Conservation (phyloP, 2,797 vertebrate species). For the Limosa lapponica region DNA sequence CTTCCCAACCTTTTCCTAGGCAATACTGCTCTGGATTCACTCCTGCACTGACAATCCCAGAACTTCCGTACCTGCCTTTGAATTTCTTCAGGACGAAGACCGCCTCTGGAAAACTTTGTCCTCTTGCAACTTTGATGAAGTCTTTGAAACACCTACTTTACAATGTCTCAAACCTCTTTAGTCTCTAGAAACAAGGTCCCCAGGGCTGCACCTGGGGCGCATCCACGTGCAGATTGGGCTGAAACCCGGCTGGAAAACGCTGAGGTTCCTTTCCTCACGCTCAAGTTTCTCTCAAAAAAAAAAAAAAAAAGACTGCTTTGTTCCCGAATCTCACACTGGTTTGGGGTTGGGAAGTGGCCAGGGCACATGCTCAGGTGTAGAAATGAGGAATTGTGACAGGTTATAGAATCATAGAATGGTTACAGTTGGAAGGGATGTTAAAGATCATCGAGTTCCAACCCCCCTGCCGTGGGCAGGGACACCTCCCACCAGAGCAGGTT, state of each 20-base stretch:
- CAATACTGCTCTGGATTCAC: background rate
- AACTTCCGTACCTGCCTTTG: background rate
- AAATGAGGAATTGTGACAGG: background rate
- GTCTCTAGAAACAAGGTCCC: background rate
- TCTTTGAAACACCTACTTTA: background rate
- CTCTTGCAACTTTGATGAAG: background rate
- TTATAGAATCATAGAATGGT: too few species aligned
- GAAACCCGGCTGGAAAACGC: background rate
- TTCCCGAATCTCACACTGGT: accelerated
- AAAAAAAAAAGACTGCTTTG: background rate
- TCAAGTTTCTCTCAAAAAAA: background rate
- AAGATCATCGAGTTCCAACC: too few species aligned
- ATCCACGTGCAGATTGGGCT: accelerated
- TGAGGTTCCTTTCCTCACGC: background rate
- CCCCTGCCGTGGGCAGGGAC: too few species aligned
- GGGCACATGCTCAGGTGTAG: background rate
- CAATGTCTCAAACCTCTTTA: background rate
- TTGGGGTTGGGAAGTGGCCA: background rate
- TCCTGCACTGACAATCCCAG: background rate
- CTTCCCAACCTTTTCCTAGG: background rate
- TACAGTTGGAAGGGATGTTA: too few species aligned
- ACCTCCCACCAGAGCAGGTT: too few species aligned
- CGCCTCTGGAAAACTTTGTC: background rate
- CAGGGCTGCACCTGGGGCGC: background rate
- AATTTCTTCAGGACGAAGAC: background rate